Conservation (phyloP, 2,797 vertebrate species). For the Heteromormyrus szaboi region DNA sequence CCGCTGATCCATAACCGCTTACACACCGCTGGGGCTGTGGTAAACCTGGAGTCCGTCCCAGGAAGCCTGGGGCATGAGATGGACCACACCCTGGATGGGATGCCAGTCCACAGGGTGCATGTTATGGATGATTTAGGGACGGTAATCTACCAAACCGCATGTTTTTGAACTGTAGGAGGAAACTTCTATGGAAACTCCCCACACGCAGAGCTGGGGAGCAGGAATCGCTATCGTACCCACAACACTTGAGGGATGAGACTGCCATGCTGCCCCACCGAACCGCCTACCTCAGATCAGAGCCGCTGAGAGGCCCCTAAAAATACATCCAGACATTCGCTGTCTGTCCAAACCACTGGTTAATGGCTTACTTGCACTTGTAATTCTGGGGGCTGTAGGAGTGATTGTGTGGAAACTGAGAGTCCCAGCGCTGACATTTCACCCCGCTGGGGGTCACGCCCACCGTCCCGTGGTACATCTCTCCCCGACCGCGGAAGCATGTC, state of each 20-base stretch:
- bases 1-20: neutral
- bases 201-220: neutral
- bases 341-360: neutral
- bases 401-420: constrained; percentile 85
- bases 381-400: constrained; percentile 83
- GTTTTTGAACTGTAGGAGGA: neutral
- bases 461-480: constrained; percentile 79
- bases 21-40: neutral
- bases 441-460: constrained; percentile 73
- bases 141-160: neutral
- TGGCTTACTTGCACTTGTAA: constrained; percentile 94
- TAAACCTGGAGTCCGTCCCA: neutral
- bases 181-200: neutral
- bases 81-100: neutral
- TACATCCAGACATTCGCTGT: neutral
- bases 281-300: neutral
- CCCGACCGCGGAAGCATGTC: constrained; percentile 71
- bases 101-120: neutral
- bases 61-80: neutral
- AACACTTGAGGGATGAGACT: neutral
- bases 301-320: neutral
- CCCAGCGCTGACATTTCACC: constrained; percentile 85
- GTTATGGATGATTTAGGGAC: neutral
- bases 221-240: neutral
- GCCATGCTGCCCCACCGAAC: neutral